Base-by-base conservation (phyloP, 35 echinoderm and acorn worm species). In the Hemicentrotus pulcherrimus region DNA sequence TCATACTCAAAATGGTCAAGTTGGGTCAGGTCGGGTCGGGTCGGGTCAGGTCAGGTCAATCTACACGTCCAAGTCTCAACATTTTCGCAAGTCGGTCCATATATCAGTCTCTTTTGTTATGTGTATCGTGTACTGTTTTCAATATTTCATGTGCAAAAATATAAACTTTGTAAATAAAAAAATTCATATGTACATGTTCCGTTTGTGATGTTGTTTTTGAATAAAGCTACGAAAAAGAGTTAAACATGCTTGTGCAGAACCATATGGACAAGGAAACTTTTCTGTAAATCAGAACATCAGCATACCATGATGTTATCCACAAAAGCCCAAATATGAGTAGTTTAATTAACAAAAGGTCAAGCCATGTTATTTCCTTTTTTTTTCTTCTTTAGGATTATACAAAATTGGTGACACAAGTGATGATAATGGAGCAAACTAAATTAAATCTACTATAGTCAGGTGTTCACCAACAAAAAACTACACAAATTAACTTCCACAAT, bases 121-220 rank as follows among this genome's bases (percentile, higher is more conserved):
- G 46, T 90, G 88, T 90, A 10, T 90, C 88, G 32, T 90, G 88
- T 90, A 90, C 88, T 90, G 88, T 90, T 90, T 90, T 90, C 88
- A 28, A 90, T 90, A 90, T 90, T 90, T 90, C 88, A 90, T 90
- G 88, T 90, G 88, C 88, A 90, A 90, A 90, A 90, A 90, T 90
- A 90, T 90, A 90, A 90, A 90, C 46, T 90, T 90, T 33, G 32
- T 90, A 90, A 47, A 78, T 78, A 78, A 90, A 90, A 90, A 90
- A 33, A 90, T 90, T 47, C 46, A 45, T 90, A 90, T 90, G 88
- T 90, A 90, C 88, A 90, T 90, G 88, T 90, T 78, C 22, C n/a
- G 19, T 78, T 78, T 78, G 65, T 90, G 88, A 16, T 90, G 88
- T 90, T 45, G 46, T 90, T 33, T 33, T 90, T 45, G 13, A 90